phyloP scores from a whole-genome alignment of 2,888 invertebrate genomes.

The Ecliptopera silaceata region DNA sequence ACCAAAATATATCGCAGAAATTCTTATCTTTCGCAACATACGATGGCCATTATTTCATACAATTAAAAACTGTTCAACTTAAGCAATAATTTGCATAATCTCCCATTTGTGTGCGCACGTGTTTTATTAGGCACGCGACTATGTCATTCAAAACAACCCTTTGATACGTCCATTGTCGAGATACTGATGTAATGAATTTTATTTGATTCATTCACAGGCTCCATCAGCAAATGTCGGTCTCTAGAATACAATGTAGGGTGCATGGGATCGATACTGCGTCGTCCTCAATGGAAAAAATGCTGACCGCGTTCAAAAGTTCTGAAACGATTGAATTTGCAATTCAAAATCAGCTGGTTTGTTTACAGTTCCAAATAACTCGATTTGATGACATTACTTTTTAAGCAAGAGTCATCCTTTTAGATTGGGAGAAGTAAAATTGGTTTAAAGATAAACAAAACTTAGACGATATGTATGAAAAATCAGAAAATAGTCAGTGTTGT shows the following conservation, averaged over 20 bases:
- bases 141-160: slow-evolving; percentile 55
- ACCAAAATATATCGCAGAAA: too few species aligned
- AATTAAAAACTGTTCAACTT: neutral
- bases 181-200: slow-evolving; percentile 52
- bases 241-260: slow-evolving; percentile 16
- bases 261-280: slow-evolving; percentile 27
- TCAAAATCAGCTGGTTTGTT: neutral
- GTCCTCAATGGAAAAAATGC: slow-evolving; percentile 19
- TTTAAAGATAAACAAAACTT: too few species aligned
- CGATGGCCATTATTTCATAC: neutral
- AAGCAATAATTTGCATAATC: slow-evolving; percentile 59
- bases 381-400: too few species aligned
- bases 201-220: slow-evolving; percentile 47
- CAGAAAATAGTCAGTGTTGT: too few species aligned
- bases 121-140: slow-evolving; percentile 53
- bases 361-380: too few species aligned
- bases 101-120: slow-evolving; percentile 51
- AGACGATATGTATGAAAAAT: too few species aligned
- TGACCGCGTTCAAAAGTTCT: slow-evolving; percentile 14
- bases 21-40: neutral
- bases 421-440: too few species aligned
- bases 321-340: slow-evolving; percentile 4
- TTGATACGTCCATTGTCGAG: slow-evolving; percentile 50
- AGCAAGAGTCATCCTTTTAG: too few species aligned
- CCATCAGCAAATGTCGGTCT: slow-evolving; percentile 25